Evolutionary conservation across 2,797 vertebrate genomes (phyloP), one percentile per base, ranked within the genome.

Genomic region (Pseudotriccus pelzelni): DNA sequence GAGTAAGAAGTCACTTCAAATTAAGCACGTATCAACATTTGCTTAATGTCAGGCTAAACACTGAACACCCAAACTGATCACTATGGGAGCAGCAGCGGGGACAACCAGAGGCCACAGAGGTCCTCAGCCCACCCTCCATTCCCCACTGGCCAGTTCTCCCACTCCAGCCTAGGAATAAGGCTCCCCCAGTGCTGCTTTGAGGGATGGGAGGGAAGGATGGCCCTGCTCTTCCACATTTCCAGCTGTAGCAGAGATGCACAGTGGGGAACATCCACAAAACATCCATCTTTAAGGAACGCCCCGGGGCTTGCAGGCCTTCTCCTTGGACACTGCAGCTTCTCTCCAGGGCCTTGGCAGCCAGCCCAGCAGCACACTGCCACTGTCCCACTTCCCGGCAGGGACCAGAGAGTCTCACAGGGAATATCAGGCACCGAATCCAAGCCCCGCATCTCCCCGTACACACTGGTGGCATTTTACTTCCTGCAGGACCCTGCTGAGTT

Each of bases 361-460:
- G 84, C 78, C 92, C 79, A 24, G 78, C 84, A 64, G 70, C 77
- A 36, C 1, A 0, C 20, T 15, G 28, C 53, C 32, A 2, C 44
- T 37, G 37, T 9, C 58, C 77, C 28, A 10, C 14, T 32, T 64
- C 53, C 70, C 49, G 5, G 37, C 24, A 28, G 27, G 37, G 37
- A 39, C 37, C 37, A 39, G 36, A n/a, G 8, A 41, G 39, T 14
- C 59, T 62, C 37, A 37, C 50, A 30, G 18, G 12, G 15, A 36
- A 1, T 6, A 58, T 32, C 24, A 53, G 44, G 58, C 24, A 47
- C 52, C 1, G 0, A 59, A 49, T 16, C 37, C 55, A 73, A 68
- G n/a, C 22, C 20, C 17, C 6, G 21, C 0, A 0, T 41, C 25
- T 41, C 34, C 63, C 14, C 1, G 1, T 6, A 12, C 0, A 0